Evolutionary conservation across 2,113 vertebrate species (phyloP), one percentile per base, ranked within the genome.

Genomic region (Thinocorus orbignyianus): DNA sequence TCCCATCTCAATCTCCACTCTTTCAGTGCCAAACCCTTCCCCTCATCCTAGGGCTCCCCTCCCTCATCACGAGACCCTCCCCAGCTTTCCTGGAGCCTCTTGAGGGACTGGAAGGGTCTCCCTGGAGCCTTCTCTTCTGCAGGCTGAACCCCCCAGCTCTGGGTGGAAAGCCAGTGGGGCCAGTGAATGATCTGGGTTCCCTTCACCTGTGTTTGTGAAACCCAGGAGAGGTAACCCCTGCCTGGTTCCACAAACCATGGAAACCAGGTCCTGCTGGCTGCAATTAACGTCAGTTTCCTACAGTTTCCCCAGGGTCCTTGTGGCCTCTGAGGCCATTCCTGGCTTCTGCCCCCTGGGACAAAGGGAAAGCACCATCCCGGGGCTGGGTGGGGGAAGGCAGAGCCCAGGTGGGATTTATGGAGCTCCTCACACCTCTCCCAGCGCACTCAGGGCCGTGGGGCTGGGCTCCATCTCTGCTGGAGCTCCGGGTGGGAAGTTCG

Each of bases 401-500:
- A 13, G 60, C 17, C 52, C 39, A 10, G 16, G 16, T 10, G 0
- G 6, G 3, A n/a, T 60, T 28, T 7, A 10, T 39, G 42, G 2
- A 17, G 37, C 65, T 2, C 7, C 54, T 46, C 31, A 2, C 10
- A 31, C 86, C 46, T 11, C 9, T 16, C 65, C 33, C 51, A 13
- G 25, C 0, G 4, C 3, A 6, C 6, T 48, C 18, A 4, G 55
- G 68, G 46, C 71, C 52, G 4, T 28, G 51, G 86, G 70, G 44
- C 80, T 83, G 80, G 89, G 92, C 79, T 95, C 71, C 42, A 80
- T 70, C 83, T 83, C 90, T 51, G 82, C 74, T 91, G 92, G 70
- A 92, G 96, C 93, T 95, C 86, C 93, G 70, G 87, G 73, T 58
- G 85, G 70, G 58, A 95, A 97, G 95, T 76, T 81, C 92, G 92